phyloP scores from a whole-genome alignment of 2,113 vertebrate genomes.

The Dasyornis broadbenti region DNA sequence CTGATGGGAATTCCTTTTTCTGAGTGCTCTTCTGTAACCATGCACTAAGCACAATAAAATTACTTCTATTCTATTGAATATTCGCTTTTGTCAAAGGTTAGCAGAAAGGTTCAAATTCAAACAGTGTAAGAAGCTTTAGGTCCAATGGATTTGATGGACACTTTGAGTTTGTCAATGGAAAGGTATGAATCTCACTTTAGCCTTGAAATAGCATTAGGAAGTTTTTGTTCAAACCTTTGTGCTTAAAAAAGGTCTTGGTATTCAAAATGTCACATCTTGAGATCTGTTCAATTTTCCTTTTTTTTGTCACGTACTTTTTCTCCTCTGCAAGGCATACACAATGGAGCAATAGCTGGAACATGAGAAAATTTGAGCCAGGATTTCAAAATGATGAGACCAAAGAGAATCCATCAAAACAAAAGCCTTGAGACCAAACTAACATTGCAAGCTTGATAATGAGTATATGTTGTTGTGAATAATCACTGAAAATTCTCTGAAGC shows the following conservation, averaged over 20 bases:
- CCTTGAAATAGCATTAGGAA: not conserved
- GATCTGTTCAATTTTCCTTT: not conserved
- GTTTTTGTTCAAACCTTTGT: not conserved
- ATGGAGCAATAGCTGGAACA: not conserved
- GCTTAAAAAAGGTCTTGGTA: not conserved
- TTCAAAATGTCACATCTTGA: not conserved
- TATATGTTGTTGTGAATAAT: constrained; percentile 33
- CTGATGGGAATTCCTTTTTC: not conserved
- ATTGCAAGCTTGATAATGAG: constrained; percentile 48
- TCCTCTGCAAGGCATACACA: not conserved
- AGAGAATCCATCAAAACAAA: constrained; percentile 39
- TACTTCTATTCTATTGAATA: not conserved
- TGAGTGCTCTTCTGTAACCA: not conserved
- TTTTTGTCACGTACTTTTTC: not conserved
- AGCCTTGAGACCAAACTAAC: constrained; percentile 10
- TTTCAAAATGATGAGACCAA: constrained; percentile 40
- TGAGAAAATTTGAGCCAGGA: constrained; percentile 24
- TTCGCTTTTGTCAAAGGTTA: not conserved
- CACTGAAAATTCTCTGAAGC: constrained; percentile 28
- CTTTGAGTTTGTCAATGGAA: not conserved
- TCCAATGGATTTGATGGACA: not conserved
- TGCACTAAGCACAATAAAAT: not conserved
- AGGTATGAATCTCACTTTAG: not conserved
- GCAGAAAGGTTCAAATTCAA: not conserved
- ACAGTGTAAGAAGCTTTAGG: not conserved